Evolutionary conservation across 2,797 vertebrate species (phyloP), one percentile per base, ranked within the genome.

Genomic region (Tadarida brasiliensis): DNA sequence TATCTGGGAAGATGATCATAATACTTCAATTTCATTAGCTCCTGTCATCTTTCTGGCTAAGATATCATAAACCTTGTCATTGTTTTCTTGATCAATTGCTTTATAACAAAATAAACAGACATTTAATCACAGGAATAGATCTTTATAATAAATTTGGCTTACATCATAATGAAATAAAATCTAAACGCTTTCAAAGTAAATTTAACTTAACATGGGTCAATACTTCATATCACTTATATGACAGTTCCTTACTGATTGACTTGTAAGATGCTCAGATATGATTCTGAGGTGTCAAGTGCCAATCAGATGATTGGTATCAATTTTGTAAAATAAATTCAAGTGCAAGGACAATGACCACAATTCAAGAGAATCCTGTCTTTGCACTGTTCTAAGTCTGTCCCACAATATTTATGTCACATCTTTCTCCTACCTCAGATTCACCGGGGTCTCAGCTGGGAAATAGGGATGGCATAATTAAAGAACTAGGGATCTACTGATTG

Each of bases 301-400:
- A 71, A 20, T 2, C 11, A 49, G 51, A 74, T 67, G 6, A 14
- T 49, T 65, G 39, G 20, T 76, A 49, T 65, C 20, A 44, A 47
- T 44, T 76, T 81, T 70, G 59, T 56, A 81, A 96, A 80, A 63
- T 39, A 90, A 90, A 63, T 82, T 68, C 26, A 71, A 17, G 4
- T 63, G n/a, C 7, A 90, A 77, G 44, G 5, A 59, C 22, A 59
- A 56, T 20, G 11, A 59, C 57, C 14, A 73, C 15, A 65, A 20
- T 67, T 85, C 59, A 87, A 70, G 54, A 76, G 11, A 71, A 61
- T 59, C 39, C 49, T 74, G 17, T 39, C 11, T 70, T 57, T 28
- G 39, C 5, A 20, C 63, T 12, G 7, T 71, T 26, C n/a, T 91
- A 30, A 1, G 20, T n/a, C 15, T 71, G 7, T 70, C 14, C 11